Percentiles rank a stretch among this genome's conserved stretches.
These are phyloP conservation scores for Zaprionus nigranus DNA, from an alignment of 1,140 invertebrate species.

Conservation along the genomic window DNA sequence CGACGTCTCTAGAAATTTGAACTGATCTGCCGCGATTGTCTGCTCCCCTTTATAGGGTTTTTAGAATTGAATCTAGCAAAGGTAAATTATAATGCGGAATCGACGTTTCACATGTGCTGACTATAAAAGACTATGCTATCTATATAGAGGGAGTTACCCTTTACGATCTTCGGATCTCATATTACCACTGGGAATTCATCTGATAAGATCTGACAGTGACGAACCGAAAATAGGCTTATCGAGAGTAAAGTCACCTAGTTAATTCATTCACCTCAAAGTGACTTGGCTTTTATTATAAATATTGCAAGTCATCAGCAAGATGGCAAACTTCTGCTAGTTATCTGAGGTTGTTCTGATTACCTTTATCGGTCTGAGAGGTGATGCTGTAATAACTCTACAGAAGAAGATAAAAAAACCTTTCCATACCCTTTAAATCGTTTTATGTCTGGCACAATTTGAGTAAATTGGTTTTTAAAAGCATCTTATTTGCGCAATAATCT, in stretches of 20 bases:
- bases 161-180: neutral
- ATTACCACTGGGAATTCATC: neutral
- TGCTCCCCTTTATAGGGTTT: constrained; percentile 36
- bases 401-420: too few species aligned
- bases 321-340: neutral
- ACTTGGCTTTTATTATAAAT: neutral
- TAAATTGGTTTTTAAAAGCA: too few species aligned
- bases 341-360: constrained; percentile 4
- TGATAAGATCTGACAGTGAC: constrained; percentile 15
- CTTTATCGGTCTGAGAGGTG: neutral
- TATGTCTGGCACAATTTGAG: too few species aligned
- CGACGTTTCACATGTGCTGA: constrained; percentile 17
- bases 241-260: constrained; percentile 5
- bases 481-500: too few species aligned
- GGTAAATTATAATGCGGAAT: constrained; percentile 19
- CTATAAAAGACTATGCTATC: neutral
- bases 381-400: neutral
- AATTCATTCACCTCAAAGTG: constrained; percentile 25
- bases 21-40: constrained; percentile 8
- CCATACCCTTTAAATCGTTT: too few species aligned
- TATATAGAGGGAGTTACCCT: neutral
- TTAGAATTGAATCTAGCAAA: constrained; percentile 24
- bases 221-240: constrained; percentile 10
- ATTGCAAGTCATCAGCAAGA: constrained; percentile 14
- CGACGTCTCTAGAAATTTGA: constrained; percentile 17